Percentiles rank a stretch among this genome's conserved stretches.
Conservation (phyloP, 30 jellyfish, hydroid and myxozoan genomes). For the Aurelia sp. region DNA sequence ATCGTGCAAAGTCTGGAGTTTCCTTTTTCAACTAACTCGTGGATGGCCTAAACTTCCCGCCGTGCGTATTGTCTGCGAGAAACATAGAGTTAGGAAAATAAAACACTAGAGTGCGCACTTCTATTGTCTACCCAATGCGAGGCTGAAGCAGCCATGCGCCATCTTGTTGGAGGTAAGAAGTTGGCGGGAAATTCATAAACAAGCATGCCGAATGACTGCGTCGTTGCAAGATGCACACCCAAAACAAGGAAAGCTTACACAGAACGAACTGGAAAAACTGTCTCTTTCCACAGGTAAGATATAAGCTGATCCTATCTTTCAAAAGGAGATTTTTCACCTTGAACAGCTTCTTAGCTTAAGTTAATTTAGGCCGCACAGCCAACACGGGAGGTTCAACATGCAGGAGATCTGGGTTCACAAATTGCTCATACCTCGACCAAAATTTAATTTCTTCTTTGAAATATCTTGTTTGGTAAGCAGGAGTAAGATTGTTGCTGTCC, state of each 20-base stretch:
- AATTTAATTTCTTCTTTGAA: neutral
- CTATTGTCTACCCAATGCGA: constrained; percentile 22
- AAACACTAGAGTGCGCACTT: constrained; percentile 1
- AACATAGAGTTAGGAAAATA: too few relatives aligned
- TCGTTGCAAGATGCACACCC: constrained; percentile 8
- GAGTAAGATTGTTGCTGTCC: neutral
- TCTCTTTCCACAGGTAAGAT: neutral
- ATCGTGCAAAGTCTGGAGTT: too few relatives aligned
- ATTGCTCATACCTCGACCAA: too few relatives aligned
- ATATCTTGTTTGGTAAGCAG: constrained; percentile 5
- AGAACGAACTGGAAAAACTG: constrained; percentile 2
- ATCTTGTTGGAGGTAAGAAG: constrained; percentile 17
- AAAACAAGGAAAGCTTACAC: neutral
- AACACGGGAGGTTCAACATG: too few relatives aligned
- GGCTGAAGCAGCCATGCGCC: constrained; percentile 32
- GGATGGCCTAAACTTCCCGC: too few relatives aligned
- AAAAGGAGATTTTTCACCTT: too few relatives aligned
- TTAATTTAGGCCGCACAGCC: too few relatives aligned
- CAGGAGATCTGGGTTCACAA: too few relatives aligned
- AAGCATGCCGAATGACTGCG: constrained; percentile 11
- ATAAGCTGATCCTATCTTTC: neutral
- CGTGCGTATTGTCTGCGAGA: too few relatives aligned
- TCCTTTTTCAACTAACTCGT: too few relatives aligned
- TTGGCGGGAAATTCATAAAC: neutral
- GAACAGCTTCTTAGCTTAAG: too few relatives aligned